Conservation (phyloP, 1,140 invertebrate genomes). For the Drosophila paulistorum region DNA sequence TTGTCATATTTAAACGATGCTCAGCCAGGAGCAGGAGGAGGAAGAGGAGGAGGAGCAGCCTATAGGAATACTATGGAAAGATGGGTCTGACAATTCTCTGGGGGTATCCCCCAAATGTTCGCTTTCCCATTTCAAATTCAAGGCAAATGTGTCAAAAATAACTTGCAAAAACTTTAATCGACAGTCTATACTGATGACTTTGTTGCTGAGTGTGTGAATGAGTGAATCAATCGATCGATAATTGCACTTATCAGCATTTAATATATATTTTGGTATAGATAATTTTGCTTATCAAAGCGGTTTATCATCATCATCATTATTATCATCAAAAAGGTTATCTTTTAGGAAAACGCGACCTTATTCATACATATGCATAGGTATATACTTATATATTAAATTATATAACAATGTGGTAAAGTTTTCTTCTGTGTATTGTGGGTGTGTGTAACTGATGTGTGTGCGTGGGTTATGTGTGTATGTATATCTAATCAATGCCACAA, state of each 20-base stretch:
- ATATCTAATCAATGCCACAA: constrained; percentile 67
- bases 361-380: constrained; percentile 19
- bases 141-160: constrained; percentile 36
- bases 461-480: constrained; percentile 19
- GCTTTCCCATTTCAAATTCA: constrained; percentile 7
- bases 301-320: constrained; percentile 51
- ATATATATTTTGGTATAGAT: constrained; percentile 29
- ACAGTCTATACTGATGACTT: neutral
- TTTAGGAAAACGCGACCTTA: constrained; percentile 14
- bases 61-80: neutral
- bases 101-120: neutral
- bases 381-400: constrained; percentile 56
- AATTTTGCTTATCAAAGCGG: constrained; percentile 72
- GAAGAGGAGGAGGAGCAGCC: neutral
- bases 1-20: constrained; percentile 40
- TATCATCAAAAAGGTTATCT: constrained; percentile 5
- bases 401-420: constrained; percentile 62
- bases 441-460: constrained; percentile 12
- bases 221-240: constrained; percentile 57
- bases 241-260: constrained; percentile 71
- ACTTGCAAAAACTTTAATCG: neutral
- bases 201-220: no score
- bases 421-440: constrained; percentile 3
- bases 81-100: neutral
- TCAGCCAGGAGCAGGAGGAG: neutral